Conservation (phyloP, 2,113 vertebrate genomes). For the Gambusia affinis region DNA sequence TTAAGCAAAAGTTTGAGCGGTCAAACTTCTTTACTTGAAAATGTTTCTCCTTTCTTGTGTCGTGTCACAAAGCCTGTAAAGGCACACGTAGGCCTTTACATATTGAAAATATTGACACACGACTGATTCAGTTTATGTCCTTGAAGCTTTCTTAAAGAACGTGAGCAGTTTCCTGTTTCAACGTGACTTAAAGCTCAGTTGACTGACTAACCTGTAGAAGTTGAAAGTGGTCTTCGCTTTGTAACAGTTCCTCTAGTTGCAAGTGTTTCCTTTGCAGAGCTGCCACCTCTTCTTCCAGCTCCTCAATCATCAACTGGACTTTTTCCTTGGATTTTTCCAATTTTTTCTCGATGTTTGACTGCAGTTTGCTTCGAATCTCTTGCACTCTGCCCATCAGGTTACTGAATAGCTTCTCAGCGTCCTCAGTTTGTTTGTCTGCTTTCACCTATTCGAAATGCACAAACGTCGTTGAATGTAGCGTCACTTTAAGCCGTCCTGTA, state of each 20-base stretch:
- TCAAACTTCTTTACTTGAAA: no score
- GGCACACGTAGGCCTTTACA: no score
- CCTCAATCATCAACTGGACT: background rate
- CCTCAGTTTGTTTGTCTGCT: conserved; percentile 19
- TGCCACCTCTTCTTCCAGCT: conserved; percentile 46
- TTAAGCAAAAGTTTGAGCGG: no score
- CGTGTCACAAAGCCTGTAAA: no score
- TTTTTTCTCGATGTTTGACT: conserved; percentile 33
- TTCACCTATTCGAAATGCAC: conserved; percentile 20
- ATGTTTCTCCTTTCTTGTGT: no score
- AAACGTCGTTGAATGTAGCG: accelerated
- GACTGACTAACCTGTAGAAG: conserved; percentile 54
- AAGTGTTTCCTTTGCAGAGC: conserved; percentile 28
- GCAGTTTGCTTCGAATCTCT: conserved; percentile 20
- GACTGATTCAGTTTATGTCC: no score
- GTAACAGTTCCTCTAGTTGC: conserved; percentile 56
- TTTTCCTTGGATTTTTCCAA: conserved; percentile 30
- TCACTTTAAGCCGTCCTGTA: background rate
- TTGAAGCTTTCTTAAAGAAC: background rate
- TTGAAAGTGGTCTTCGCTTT: conserved; percentile 45
- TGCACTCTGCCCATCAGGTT: conserved; percentile 30
- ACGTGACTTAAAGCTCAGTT: accelerated
- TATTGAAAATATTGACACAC: no score
- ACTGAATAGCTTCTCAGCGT: conserved; percentile 27
- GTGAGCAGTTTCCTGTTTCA: background rate